Conservation (phyloP, 30 jellyfish, hydroid and myxozoan species). For the Hydractinia echinata region DNA sequence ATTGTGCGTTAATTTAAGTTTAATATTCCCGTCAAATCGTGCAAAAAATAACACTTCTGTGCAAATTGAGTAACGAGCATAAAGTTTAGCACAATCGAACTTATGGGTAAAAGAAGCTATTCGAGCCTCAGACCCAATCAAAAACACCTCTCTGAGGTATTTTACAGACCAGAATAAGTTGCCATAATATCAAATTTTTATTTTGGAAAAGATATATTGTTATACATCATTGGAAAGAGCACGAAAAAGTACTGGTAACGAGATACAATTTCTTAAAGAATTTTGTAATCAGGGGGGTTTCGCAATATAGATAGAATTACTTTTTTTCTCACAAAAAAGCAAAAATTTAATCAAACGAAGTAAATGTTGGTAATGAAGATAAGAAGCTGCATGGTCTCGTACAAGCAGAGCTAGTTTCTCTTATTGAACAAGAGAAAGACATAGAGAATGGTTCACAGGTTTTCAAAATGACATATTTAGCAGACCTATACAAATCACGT, state of each 20-base stretch:
- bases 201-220: background rate
- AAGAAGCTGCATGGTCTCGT: constrained; percentile 30
- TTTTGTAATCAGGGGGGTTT: background rate
- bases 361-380: background rate
- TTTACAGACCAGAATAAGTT: background rate
- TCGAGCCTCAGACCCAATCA: too few species aligned
- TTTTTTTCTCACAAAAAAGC: background rate
- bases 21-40: too few species aligned
- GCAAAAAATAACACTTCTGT: too few species aligned
- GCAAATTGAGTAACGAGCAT: too few species aligned
- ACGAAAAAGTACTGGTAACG: background rate
- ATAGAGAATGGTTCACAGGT: background rate
- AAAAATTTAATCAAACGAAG: background rate
- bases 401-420: constrained; percentile 28
- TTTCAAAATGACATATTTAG: constrained; percentile 31
- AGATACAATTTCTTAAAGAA: background rate
- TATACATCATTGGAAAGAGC: constrained; percentile 9
- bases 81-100: too few species aligned
- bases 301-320: background rate
- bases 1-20: too few species aligned
- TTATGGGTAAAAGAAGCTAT: too few species aligned
- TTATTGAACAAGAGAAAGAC: constrained; percentile 21
- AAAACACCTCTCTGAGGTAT: too few species aligned
- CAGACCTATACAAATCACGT: constrained; percentile 30
- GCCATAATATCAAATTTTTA: constrained; percentile 2